Evolutionary conservation across 1,140 invertebrate species (phyloP).

Genomic region (Zaprionus taronus): DNA sequence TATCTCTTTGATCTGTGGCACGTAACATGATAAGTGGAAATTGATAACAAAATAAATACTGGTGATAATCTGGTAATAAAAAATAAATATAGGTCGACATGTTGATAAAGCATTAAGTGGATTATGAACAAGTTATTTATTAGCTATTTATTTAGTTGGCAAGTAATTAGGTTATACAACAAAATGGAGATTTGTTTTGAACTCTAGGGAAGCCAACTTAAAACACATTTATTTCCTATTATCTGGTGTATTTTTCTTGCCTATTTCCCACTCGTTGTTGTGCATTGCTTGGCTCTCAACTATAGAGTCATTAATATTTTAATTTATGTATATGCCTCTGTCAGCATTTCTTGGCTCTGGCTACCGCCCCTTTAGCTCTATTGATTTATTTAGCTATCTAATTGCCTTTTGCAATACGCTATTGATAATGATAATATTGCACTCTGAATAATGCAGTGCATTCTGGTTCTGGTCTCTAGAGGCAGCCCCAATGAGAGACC

Average conservation of each 20-base stretch:
- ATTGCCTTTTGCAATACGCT: slow-evolving; percentile 63
- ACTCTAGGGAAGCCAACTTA: not conserved
- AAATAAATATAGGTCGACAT: slow-evolving; percentile 44
- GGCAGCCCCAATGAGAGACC: slow-evolving; percentile 26
- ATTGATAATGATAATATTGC: slow-evolving; percentile 31
- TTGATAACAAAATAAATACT: slow-evolving; percentile 42
- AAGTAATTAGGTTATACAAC: not conserved
- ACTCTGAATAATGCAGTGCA: slow-evolving; percentile 49
- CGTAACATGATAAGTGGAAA: slow-evolving; percentile 35
- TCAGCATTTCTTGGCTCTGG: slow-evolving; percentile 11
- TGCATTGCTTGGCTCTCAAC: not conserved
- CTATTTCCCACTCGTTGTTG: not conserved
- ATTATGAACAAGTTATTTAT: slow-evolving; percentile 31
- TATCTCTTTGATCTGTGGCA: slow-evolving; percentile 44
- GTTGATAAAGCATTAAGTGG: slow-evolving; percentile 41
- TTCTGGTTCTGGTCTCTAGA: not conserved
- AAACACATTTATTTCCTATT: not conserved
- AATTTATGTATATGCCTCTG: not conserved
- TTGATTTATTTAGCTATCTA: slow-evolving; percentile 63
- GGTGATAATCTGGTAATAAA: slow-evolving; percentile 42
- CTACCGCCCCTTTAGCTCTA: not conserved
- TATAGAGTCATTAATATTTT: slow-evolving; percentile 16
- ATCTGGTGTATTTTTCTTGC: not conserved
- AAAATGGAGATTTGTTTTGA: not conserved
- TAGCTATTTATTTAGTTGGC: slow-evolving; percentile 18